phyloP scores from a whole-genome alignment of 2,113 vertebrate genomes.

The Hemicordylus capensis region DNA sequence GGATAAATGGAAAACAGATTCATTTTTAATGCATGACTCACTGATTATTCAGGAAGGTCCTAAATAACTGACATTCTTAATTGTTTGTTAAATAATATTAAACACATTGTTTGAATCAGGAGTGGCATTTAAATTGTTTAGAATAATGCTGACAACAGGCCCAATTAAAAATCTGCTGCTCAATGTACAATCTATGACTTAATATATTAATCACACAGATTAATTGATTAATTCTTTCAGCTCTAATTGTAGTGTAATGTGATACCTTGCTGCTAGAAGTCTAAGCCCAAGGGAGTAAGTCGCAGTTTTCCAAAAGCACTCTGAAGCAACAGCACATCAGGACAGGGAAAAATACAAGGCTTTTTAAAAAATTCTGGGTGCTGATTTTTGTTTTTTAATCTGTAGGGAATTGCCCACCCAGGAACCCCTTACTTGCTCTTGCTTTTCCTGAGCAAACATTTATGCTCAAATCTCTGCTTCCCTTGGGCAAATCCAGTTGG shows the following conservation, averaged over 20 bases:
- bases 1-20: neutral
- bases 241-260: conserved; percentile 27
- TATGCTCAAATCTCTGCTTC: neutral
- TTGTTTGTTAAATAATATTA: conserved; percentile 20
- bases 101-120: conserved; percentile 24
- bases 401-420: neutral
- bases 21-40: conserved; percentile 3
- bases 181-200: conserved; percentile 21
- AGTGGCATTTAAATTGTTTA: conserved; percentile 11
- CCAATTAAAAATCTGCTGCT: conserved; percentile 29
- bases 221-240: conserved; percentile 32
- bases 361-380: neutral
- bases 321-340: neutral
- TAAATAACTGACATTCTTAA: conserved; percentile 14
- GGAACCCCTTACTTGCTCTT: conserved; percentile 1
- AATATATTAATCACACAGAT: conserved; percentile 33
- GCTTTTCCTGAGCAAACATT: neutral
- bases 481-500: conserved; percentile 23
- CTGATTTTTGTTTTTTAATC: neutral
- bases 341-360: neutral
- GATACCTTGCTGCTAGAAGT: conserved; percentile 10
- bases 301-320: neutral
- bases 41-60: neutral
- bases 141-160: conserved; percentile 23
- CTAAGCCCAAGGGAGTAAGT: neutral